Percentiles rank a stretch among this genome's conserved stretches.
These are phyloP conservation scores for Ophonus ardosiacus DNA, from an alignment of 2,888 invertebrate genomes.

Conservation along the genomic window DNA sequence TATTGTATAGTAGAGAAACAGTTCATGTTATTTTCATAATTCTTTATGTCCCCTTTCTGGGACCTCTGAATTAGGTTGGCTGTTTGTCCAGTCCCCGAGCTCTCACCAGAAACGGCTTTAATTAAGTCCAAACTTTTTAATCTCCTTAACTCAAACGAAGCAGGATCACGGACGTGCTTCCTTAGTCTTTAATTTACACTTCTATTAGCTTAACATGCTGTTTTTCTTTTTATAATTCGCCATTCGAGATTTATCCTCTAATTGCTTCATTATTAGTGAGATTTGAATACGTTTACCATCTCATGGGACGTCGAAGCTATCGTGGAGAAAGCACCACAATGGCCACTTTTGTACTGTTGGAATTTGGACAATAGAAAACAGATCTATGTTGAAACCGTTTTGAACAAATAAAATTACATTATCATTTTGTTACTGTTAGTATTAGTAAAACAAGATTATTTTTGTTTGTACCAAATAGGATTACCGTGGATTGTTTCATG, in stretches of 20 bases:
- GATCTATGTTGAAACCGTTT: not conserved
- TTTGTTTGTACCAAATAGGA: slow-evolving; percentile 23
- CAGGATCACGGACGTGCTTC: slow-evolving; percentile 46
- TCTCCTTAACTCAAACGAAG: slow-evolving; percentile 64
- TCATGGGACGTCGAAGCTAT: too few relatives aligned
- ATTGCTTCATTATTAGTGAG: slow-evolving; percentile 4
- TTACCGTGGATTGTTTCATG: not conserved
- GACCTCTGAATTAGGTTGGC: not conserved
- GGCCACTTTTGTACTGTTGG: too few relatives aligned
- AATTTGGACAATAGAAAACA: too few relatives aligned
- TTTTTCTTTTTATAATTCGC: slow-evolving; percentile 40
- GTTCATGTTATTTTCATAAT: slow-evolving; percentile 35
- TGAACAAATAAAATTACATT: not conserved
- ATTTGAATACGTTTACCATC: slow-evolving; percentile 19
- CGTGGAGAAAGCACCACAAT: too few relatives aligned
- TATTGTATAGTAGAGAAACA: too few relatives aligned
- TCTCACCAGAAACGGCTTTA: slow-evolving; percentile 61
- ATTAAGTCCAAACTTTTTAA: slow-evolving; percentile 69
- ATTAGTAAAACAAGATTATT: slow-evolving; percentile 14
- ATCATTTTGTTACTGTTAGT: not conserved
- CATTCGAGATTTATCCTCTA: slow-evolving; percentile 8
- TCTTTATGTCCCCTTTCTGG: slow-evolving; percentile 9
- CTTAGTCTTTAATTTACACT: slow-evolving; percentile 52
- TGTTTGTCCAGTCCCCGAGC: slow-evolving; percentile 14
- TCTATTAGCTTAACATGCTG: slow-evolving; percentile 43